Base-by-base conservation (phyloP, 2,113 vertebrate genomes). In the Nettapus auritus region DNA sequence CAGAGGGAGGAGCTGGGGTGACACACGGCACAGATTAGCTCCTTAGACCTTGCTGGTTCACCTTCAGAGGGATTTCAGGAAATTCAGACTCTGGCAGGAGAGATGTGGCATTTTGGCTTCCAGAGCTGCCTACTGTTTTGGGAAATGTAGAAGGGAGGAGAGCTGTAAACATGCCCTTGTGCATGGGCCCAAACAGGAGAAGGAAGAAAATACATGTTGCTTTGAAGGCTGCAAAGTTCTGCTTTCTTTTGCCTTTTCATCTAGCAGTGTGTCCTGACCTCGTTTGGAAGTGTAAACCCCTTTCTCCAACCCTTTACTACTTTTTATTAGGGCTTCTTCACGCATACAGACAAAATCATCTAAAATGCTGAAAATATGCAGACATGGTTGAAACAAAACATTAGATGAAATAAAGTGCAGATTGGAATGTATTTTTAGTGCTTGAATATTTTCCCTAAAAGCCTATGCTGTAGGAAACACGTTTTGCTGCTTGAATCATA, bases 401-500 rank as follows among this genome's bases (percentile, higher is more conserved):
- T 70, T 84, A 48, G 77, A 59, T 90, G 91, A 89, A 93, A 89
- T 55, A 70, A 94, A 89, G 88, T 76, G 59, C 76, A 86, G 77
- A 85, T 91, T 63, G 80, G 67, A 93, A 78, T 60, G 6, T 88
- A 81, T 74, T 94, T 95, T 91, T 94, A 94, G 82, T 73, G 46
- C 73, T 74, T 85, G 86, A 89, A 77, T 91, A 66, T 82, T 90
- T 94, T 87, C 92, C 75, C 85, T 91, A 87, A 91, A 96, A 95
- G 94, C 90, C 97, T 95, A 3, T 91, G 80, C 75, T 93, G 93
- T 71, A 95, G 71, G 84, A 93, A 96, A 89, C 71, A 82, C 87
- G 88, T 93, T 88, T 91, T 93, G 86, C 80, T 91, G 90, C 75
- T 83, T 75, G 92, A 94, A 92, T 97, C 88, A 94, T 93, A 90